These are phyloP conservation scores for Heliconius sara DNA, from an alignment of 2,888 invertebrate species.

Conservation along the genomic window DNA sequence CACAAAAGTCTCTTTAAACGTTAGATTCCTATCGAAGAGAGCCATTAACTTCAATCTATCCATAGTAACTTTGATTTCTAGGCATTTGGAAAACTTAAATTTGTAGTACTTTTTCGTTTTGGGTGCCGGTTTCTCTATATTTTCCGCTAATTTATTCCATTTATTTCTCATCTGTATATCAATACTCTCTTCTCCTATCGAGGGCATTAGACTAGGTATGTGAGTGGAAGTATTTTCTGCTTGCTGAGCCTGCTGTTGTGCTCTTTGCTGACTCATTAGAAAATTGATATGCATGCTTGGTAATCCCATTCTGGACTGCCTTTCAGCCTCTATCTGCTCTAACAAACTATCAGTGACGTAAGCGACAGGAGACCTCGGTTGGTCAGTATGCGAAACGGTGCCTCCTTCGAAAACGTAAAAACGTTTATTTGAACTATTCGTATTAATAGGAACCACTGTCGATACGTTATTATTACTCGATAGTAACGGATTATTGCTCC, in stretches of 20 bases:
- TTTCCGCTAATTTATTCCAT: constrained; percentile 83
- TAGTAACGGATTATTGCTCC: constrained; percentile 79
- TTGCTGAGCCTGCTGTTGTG: constrained; percentile 66
- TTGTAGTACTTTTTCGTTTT: constrained; percentile 89
- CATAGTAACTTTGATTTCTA: constrained; percentile 92
- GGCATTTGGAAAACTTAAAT: constrained; percentile 87
- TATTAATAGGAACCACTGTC: constrained; percentile 75
- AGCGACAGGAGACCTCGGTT: constrained; percentile 76
- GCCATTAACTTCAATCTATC: constrained; percentile 96
- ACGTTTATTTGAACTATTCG: constrained; percentile 72
- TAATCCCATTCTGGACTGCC: constrained; percentile 76
- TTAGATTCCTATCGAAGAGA: constrained; percentile 95
- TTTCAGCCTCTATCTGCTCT: constrained; percentile 78
- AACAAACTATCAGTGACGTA: constrained; percentile 78
- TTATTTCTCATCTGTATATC: constrained; percentile 82
- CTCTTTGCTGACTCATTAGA: constrained; percentile 72
- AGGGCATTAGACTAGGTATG: constrained; percentile 77
- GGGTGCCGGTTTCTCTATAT: constrained; percentile 80
- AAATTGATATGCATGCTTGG: constrained; percentile 82
- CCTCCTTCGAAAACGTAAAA: constrained; percentile 80
- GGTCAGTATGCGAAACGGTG: constrained; percentile 68
- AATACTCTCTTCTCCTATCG: constrained; percentile 83
- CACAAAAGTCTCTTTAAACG: constrained; percentile 90
- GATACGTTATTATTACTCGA: constrained; percentile 79
- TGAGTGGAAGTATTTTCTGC: constrained; percentile 65